Conservation (phyloP, 2,113 vertebrate genomes). For the Urocitellus parryii region DNA sequence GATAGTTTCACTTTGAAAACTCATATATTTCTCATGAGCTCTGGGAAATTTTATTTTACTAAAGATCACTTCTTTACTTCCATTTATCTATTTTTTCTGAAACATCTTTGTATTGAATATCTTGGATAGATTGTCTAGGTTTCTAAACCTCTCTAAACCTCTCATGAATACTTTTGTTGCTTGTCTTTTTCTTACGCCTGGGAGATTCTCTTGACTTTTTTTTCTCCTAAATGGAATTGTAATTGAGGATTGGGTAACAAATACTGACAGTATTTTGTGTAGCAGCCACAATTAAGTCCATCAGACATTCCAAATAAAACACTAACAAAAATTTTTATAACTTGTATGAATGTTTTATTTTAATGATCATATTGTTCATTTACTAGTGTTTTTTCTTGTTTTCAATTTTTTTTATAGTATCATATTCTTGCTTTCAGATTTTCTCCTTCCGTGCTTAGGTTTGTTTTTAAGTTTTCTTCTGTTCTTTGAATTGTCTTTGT, state of each 20-base stretch:
- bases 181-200: too few species aligned
- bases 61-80: neutral
- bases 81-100: neutral
- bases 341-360: neutral
- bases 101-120: too few species aligned
- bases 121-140: too few species aligned
- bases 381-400: neutral
- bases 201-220: too few species aligned
- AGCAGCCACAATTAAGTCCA: too few species aligned
- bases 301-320: too few species aligned
- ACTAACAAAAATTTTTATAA: neutral
- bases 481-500: neutral
- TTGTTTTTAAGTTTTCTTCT: neutral
- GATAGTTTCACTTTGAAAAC: conserved; percentile 22
- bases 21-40: neutral
- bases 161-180: too few species aligned
- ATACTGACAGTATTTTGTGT: too few species aligned
- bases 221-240: too few species aligned
- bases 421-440: neutral
- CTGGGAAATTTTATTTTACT: neutral
- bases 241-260: too few species aligned
- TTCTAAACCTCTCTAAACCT: too few species aligned
- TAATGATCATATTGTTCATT: neutral
- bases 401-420: neutral
- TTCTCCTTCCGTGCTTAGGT: neutral